These are phyloP conservation scores for Steinernema feltiae DNA, from an alignment of 1,140 invertebrate species.

Conservation along the genomic window DNA sequence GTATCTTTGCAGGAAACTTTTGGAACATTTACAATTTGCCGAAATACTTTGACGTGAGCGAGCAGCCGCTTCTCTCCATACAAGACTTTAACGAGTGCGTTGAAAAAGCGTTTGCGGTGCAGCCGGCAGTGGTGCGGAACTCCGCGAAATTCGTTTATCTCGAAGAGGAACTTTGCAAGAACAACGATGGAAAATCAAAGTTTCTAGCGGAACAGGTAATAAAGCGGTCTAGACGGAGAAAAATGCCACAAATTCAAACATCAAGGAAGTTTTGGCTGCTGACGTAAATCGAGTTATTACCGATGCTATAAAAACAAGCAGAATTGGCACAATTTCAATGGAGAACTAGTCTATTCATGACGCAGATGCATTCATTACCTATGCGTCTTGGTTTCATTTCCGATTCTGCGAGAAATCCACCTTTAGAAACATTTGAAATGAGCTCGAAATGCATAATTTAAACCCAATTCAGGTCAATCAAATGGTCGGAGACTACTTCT, in stretches of 20 bases:
- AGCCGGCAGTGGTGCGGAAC: slow-evolving; percentile 47
- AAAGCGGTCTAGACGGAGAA: slow-evolving; percentile 12
- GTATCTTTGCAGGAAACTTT: slow-evolving; percentile 50
- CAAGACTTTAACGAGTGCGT: slow-evolving; percentile 54
- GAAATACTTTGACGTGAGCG: slow-evolving; percentile 51
- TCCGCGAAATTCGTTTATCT: slow-evolving; percentile 55
- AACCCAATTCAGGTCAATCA: slow-evolving; percentile 52
- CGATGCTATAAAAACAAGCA: too few relatives aligned
- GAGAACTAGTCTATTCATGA: too few relatives aligned
- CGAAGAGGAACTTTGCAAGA: slow-evolving; percentile 41
- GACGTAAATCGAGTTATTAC: too few relatives aligned
- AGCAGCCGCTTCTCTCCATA: slow-evolving; percentile 44
- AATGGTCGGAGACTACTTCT: slow-evolving; percentile 57
- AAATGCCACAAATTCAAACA: slow-evolving; percentile 16
- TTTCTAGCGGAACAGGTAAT: slow-evolving; percentile 53
- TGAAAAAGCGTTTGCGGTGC: slow-evolving; percentile 34
- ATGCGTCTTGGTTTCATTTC: too few relatives aligned
- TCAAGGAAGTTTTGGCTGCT: too few relatives aligned
- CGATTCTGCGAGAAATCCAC: too few relatives aligned
- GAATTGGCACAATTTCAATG: too few relatives aligned
- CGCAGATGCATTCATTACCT: too few relatives aligned
- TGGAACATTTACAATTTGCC: slow-evolving; percentile 57
- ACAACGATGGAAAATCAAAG: slow-evolving; percentile 34
- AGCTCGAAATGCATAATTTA: too few relatives aligned
- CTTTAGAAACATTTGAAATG: too few relatives aligned